Base-by-base conservation (phyloP, 2,797 vertebrate genomes). In the Chaenodraco wilsoni region DNA sequence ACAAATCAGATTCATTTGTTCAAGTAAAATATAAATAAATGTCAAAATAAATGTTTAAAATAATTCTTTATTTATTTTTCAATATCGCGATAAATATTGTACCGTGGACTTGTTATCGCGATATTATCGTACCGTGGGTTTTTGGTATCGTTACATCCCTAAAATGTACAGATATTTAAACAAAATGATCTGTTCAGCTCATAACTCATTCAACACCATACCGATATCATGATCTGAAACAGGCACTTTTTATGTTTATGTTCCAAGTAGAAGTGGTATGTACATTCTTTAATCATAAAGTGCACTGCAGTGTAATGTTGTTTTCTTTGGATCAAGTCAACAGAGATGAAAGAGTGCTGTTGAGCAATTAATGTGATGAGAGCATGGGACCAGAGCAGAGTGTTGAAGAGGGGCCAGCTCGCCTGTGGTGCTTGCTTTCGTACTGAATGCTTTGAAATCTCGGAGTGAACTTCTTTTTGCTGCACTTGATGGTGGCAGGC, bases 271-370 rank as follows among this genome's bases (percentile, higher is more conserved):
- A 49, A 67, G 64, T 73, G 63, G 44, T 17, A 70, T 75, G 70
- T 80, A 76, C 69, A 77, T 86, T 93, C 88, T 91, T 92, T 85
- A 90, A 89, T 87, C 89, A 80, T 84, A 92, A 87, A 77, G 86
- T 82, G 81, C 3, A 72, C 72, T 51, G 59, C 3, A 72, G 72
- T 51, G 59, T 85, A 88, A 92, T 91, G 88, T 87, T 93, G 88
- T 91, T 94, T 91, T 83, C 83, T 89, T 90, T 90, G 79, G 89
- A 90, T 81, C 82, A 78, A 76, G 84, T 82, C 79, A 70, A 61
- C 57, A 67, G 72, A 86, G 85, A 92, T 80, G 50, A 91, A 90
- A 87, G 84, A 83, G 76, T 15, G 40, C 69, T 21, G 49, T 72
- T 82, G 71, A 87, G 43, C 59, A 70, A 85, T 89, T 81, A 85